Conservation (phyloP, 1,140 invertebrate species). For the Belonocnema kinseyi region DNA sequence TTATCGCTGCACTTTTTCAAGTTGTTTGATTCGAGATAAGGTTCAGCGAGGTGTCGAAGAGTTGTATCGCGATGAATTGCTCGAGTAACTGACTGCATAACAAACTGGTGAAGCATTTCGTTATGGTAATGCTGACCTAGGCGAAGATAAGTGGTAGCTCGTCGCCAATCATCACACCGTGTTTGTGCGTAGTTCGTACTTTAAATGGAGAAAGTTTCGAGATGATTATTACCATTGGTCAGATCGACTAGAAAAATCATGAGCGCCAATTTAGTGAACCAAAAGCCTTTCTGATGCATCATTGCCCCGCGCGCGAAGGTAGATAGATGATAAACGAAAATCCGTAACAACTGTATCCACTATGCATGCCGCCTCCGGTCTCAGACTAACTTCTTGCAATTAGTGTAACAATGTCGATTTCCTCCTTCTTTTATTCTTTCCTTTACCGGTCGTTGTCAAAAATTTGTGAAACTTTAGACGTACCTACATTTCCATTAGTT, state of each 20-base stretch:
- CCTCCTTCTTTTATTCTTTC: neutral
- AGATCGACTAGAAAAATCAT: slow-evolving; percentile 35
- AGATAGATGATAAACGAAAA: slow-evolving; percentile 2
- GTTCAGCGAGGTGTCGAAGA: neutral
- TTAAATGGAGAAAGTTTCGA: slow-evolving; percentile 17
- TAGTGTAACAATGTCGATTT: neutral
- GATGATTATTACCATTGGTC: slow-evolving; percentile 14
- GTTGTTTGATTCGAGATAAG: neutral
- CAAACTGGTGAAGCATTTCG: neutral
- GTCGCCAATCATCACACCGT: neutral
- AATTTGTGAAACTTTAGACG: too few species aligned
- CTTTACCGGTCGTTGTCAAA: neutral
- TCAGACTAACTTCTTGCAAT: slow-evolving; percentile 1
- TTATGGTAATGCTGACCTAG: slow-evolving; percentile 20
- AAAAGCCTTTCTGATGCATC: slow-evolving; percentile 3
- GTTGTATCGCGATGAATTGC: neutral
- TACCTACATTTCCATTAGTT: too few species aligned
- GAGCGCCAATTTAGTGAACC: slow-evolving; percentile 8
- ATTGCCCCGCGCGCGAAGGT: neutral
- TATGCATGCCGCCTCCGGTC: slow-evolving; percentile 7
- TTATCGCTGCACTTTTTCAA: neutral
- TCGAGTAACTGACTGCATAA: neutral
- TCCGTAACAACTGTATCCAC: slow-evolving; percentile 14
- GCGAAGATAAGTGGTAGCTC: slow-evolving; percentile 16
- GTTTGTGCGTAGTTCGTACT: neutral